Evolutionary conservation across 2,113 vertebrate species (phyloP), one percentile per base, ranked within the genome.

Genomic region (Uria aalge): DNA sequence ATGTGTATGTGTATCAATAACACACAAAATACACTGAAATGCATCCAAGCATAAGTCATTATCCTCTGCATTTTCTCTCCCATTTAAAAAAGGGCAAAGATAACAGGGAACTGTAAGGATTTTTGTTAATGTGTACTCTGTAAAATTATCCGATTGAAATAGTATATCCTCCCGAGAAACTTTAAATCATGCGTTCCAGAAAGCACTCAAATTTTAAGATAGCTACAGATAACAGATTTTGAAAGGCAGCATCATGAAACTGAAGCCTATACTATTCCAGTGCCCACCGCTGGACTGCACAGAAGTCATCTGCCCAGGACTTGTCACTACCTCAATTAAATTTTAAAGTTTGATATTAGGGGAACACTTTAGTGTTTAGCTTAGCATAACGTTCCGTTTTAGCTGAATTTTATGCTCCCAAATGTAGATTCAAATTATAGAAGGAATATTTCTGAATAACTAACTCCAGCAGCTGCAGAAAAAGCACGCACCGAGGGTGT

Each of bases 111-210:
- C 27, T 85, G 64, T 75, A 57, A 87, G 83, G 72, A 82, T 90
- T 93, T 96, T 93, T 90, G 36, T 92, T 88, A 92, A 73, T 4
- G 12, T 62, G n/a, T 30, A 23, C 63, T n/a, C 32, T 34, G 23
- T 52, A 82, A 93, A 92, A 64, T 59, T 90, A 92, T 78, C 94
- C 85, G 84, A 90, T 56, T 75, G 77, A 89, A 95, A 95, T 7
- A 72, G 47, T 86, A 84, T 84, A 67, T 74, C 63, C 76, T 86
- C 76, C 83, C 21, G 48, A 91, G 85, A 85, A 93, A 79, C 60
- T 93, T 88, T 16, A 87, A 81, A 69, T 85, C 43, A 19, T 5
- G 20, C 60, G 36, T 34, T 89, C 63, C 53, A 76, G 57, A 69
- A 89, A 85, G 69, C 41, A 59, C 89, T 92, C 36, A n/a, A 29